Conservation (phyloP, 2,113 vertebrate genomes). For the Scomber colias region DNA sequence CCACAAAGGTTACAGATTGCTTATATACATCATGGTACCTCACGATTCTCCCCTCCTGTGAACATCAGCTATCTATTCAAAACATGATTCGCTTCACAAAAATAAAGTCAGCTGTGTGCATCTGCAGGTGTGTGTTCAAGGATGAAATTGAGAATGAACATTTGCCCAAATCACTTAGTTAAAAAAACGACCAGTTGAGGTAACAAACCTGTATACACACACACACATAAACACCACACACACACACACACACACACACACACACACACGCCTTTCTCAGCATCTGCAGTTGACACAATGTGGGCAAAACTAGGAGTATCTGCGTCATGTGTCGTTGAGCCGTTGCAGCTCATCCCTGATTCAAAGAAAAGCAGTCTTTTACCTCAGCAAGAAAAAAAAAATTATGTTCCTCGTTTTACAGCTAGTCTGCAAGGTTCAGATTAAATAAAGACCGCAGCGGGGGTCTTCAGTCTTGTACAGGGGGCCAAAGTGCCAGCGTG, state of each 20-base stretch:
- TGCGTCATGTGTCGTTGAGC: conserved; percentile 62
- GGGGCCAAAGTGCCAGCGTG: neutral
- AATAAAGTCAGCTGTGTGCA: conserved; percentile 66
- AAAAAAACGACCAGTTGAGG: conserved; percentile 62
- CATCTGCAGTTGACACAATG: conserved; percentile 64
- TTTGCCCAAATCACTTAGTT: conserved; percentile 52
- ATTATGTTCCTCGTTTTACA: conserved; percentile 48
- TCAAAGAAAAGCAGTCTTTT: conserved; percentile 69
- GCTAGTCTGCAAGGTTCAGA: conserved; percentile 48
- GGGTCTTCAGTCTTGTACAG: neutral
- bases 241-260: conserved; percentile 20
- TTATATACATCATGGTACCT: conserved; percentile 75
- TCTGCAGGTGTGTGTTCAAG: conserved; percentile 47
- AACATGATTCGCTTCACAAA: conserved; percentile 63
- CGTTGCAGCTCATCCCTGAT: conserved; percentile 77
- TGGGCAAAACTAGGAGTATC: conserved; percentile 48
- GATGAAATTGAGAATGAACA: conserved; percentile 51
- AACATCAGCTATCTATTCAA: conserved; percentile 40
- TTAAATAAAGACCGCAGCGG: conserved; percentile 11
- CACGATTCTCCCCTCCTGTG: conserved; percentile 15
- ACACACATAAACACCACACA: conserved; percentile 30
- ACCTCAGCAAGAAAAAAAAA: conserved; percentile 43
- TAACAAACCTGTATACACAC: conserved; percentile 64
- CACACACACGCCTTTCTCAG: conserved; percentile 52
- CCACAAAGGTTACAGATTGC: conserved; percentile 76